These are phyloP conservation scores for Halesus radiatus DNA, from an alignment of 1,140 invertebrate genomes.

Conservation along the genomic window DNA sequence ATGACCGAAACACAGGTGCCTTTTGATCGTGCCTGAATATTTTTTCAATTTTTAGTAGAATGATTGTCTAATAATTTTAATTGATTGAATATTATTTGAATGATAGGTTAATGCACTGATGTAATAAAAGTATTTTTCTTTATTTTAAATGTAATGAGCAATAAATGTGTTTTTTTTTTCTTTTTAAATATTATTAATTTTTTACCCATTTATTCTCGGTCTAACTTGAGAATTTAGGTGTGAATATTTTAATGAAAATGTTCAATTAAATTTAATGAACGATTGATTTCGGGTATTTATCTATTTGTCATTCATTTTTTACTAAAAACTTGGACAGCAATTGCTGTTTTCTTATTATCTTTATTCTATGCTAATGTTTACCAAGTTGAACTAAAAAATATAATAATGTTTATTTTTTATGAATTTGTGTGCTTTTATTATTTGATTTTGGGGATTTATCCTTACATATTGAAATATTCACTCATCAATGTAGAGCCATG, in stretches of 20 bases:
- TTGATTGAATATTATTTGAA: not conserved
- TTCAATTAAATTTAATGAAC: not conserved
- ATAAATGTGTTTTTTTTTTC: not conserved
- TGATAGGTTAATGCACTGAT: constrained; percentile 1
- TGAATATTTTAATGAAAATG: not conserved
- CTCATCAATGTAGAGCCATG: too few relatives aligned
- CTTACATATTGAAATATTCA: too few relatives aligned
- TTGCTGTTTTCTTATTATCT: too few relatives aligned
- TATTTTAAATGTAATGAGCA: constrained; percentile 14
- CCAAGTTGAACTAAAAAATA: too few relatives aligned
- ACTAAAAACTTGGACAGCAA: too few relatives aligned
- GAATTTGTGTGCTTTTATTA: too few relatives aligned
- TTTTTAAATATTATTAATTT: not conserved
- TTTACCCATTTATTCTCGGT: too few relatives aligned
- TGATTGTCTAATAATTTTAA: constrained; percentile 1
- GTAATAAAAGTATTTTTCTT: constrained; percentile 25
- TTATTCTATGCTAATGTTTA: too few relatives aligned
- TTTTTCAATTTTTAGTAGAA: constrained; percentile 17
- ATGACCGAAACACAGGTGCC: constrained; percentile 41
- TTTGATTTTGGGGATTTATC: too few relatives aligned
- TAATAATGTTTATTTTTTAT: too few relatives aligned
- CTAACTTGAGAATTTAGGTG: not conserved
- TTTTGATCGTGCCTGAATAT: constrained; percentile 53
- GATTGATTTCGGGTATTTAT: too few relatives aligned
- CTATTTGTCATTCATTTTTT: too few relatives aligned